phyloP scores from a whole-genome alignment of 2,113 vertebrate genomes.

The Heterocephalus glaber region DNA sequence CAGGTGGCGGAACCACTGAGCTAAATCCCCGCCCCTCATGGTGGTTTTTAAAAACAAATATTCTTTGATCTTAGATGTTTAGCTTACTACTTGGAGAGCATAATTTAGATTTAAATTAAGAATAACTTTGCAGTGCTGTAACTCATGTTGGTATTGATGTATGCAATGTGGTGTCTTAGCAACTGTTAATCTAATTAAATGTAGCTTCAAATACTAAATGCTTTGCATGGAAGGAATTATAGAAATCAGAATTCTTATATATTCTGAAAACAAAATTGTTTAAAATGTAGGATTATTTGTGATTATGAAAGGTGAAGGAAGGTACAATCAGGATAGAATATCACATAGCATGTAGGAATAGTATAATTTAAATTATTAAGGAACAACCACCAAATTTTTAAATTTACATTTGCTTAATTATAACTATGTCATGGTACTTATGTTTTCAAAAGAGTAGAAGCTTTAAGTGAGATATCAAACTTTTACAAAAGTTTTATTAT shows the following conservation, averaged over 20 bases:
- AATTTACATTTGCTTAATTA: conserved; percentile 4
- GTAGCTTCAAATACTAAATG: conserved; percentile 39
- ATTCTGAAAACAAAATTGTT: conserved; percentile 11
- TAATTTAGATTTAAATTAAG: conserved; percentile 25
- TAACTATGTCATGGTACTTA: not conserved
- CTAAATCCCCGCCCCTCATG: too few species aligned
- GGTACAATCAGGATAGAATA: not conserved
- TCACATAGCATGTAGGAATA: conserved; percentile 19
- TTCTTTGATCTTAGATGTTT: conserved; percentile 55
- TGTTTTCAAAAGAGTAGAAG: conserved; percentile 44
- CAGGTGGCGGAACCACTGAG: too few species aligned
- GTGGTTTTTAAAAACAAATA: too few species aligned
- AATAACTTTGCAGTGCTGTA: not conserved
- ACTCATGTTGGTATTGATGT: not conserved
- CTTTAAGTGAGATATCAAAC: not conserved
- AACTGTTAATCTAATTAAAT: not conserved
- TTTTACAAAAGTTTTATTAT: conserved; percentile 40
- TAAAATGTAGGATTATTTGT: conserved; percentile 10
- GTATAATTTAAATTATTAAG: conserved; percentile 35
- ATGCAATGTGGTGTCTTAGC: not conserved
- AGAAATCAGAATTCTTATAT: not conserved
- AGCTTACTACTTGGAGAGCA: conserved; percentile 26
- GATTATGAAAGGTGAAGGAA: conserved; percentile 28
- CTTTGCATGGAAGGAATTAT: conserved; percentile 38
- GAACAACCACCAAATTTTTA: not conserved